Conservation (phyloP, 2,113 vertebrate genomes). For the Chaetops frenatus region DNA sequence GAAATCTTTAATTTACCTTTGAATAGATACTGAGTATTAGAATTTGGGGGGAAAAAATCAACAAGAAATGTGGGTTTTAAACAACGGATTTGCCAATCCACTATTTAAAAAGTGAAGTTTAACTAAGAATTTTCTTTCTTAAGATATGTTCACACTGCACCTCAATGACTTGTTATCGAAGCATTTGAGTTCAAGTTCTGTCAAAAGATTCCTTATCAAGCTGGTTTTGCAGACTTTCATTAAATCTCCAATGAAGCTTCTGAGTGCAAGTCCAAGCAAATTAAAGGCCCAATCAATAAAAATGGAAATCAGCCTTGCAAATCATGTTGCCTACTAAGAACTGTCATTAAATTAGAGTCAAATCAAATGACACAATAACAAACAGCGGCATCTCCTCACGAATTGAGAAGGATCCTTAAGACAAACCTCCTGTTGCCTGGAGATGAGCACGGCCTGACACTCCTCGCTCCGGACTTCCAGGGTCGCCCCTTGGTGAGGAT, state of each 20-base stretch:
- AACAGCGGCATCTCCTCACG: background rate
- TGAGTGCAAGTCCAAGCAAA: background rate
- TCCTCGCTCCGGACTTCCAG: background rate
- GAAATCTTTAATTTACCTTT: background rate
- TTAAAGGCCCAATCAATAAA: conserved; percentile 6
- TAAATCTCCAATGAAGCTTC: background rate
- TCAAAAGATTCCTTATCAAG: background rate
- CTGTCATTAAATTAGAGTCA: background rate
- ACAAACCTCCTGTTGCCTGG: background rate
- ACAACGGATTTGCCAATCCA: background rate
- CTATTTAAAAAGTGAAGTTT: background rate
- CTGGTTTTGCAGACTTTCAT: background rate
- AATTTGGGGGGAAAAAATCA: background rate
- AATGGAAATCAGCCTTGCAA: conserved; percentile 18
- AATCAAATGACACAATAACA: background rate
- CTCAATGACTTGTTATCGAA: background rate
- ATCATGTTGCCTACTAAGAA: background rate
- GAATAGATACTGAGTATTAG: background rate
- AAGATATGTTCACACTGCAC: background rate
- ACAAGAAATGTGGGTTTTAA: background rate
- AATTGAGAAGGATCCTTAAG: background rate
- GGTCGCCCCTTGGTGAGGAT: background rate
- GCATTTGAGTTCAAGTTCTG: background rate
- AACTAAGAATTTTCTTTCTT: background rate
- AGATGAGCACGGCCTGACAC: background rate